Percentiles rank a stretch among this genome's conserved stretches.
These are phyloP conservation scores for Neodon shergylaensis DNA, from an alignment of 2,113 vertebrate genomes.

Conservation along the genomic window DNA sequence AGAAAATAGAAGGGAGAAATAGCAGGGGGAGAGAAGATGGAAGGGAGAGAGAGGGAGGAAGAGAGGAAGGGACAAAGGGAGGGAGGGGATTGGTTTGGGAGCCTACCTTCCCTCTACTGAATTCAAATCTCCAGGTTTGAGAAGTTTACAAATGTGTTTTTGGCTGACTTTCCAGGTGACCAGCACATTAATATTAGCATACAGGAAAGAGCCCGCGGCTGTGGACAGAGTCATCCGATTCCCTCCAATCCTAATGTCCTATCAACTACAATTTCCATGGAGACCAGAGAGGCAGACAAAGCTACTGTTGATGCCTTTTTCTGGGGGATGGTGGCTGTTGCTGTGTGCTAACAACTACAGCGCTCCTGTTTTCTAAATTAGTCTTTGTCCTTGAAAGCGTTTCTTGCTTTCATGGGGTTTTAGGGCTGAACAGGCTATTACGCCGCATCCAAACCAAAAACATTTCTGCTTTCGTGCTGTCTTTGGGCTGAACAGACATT, in stretches of 20 bases:
- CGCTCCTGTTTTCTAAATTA: slow-evolving; percentile 2
- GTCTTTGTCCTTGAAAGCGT: slow-evolving; percentile 31
- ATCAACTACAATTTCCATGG: background rate
- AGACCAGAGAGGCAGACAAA: background rate
- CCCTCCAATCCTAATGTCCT: background rate
- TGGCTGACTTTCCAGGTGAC: background rate
- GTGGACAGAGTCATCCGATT: background rate
- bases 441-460: background rate
- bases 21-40: too few relatives aligned
- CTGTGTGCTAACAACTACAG: background rate
- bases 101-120: background rate
- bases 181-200: background rate
- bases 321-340: background rate
- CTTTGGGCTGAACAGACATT: background rate
- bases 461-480: background rate
- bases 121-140: background rate
- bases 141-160: background rate
- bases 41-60: background rate
- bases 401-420: background rate
- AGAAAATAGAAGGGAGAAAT: too few relatives aligned
- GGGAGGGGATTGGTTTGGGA: background rate
- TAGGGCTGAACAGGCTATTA: background rate
- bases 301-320: background rate
- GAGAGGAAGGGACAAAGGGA: fast-evolving
- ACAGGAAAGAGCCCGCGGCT: background rate